A percentile compares a stretch with the other conserved stretches of the same genome.
These are phyloP conservation scores for Sandelia bainsii DNA, from an alignment of 2,797 vertebrate genomes.

Conservation along the genomic window DNA sequence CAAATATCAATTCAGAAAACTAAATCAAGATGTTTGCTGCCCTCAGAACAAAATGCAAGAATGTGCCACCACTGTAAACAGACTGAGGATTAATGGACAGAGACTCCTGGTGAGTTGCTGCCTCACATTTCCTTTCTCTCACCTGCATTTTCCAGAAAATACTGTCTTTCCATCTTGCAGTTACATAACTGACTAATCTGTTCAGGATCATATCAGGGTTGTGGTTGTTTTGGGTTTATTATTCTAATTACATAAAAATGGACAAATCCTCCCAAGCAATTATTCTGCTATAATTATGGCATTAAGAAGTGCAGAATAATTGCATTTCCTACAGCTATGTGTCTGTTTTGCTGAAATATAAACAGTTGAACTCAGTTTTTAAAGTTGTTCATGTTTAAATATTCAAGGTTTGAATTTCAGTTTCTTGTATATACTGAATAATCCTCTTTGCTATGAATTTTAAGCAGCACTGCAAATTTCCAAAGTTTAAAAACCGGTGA, in stretches of 20 bases:
- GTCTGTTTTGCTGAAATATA: conserved; percentile 6
- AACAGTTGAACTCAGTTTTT: background rate
- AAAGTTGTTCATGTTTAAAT: background rate
- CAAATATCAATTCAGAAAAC: background rate
- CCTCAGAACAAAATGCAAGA: conserved; percentile 87
- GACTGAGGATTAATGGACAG: conserved; percentile 82
- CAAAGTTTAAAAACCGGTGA: conserved; percentile 2
- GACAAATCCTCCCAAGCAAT: conserved; percentile 47
- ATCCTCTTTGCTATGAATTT: background rate
- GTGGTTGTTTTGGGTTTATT: conserved; percentile 32
- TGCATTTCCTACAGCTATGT: conserved; percentile 34
- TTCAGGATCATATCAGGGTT: conserved; percentile 32
- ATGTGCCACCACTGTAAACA: conserved; percentile 78
- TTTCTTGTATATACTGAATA: background rate
- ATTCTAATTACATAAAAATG: conserved; percentile 49
- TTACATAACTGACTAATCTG: conserved; percentile 24
- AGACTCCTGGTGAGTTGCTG: conserved; percentile 86
- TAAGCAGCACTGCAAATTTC: background rate
- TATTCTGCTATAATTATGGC: conserved; percentile 25
- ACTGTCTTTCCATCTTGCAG: background rate
- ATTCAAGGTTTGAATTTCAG: background rate
- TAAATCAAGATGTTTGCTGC: conserved; percentile 33
- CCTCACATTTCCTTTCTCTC: conserved; percentile 3
- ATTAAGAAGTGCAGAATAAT: conserved; percentile 48
- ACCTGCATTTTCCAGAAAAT: conserved; percentile 21